Evolutionary conservation across 2,888 invertebrate genomes (phyloP).

Genomic region (Stramonita haemastoma): DNA sequence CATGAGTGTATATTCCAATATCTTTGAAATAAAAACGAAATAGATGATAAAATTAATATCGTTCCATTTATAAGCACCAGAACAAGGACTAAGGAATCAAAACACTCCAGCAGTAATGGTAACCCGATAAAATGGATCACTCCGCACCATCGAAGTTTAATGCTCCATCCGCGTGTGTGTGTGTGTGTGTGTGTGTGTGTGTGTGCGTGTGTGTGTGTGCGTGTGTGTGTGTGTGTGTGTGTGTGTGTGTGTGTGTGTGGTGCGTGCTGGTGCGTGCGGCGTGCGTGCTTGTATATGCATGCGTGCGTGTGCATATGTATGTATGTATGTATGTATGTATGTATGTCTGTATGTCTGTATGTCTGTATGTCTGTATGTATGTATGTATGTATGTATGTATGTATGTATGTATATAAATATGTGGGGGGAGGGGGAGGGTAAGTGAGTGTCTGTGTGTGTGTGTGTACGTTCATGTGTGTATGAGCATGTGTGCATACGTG

Average conservation of each 20-base stretch:
- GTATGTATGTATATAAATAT: neutral
- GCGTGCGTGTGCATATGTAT: slow-evolving; percentile 8
- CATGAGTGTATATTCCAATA: too few species aligned
- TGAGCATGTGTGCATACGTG: neutral
- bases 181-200: slow-evolving; percentile 20
- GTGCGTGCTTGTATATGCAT: neutral
- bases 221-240: slow-evolving; percentile 13
- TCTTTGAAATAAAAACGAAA: too few species aligned
- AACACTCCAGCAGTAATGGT: too few species aligned
- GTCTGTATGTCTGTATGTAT: slow-evolving; percentile 14
- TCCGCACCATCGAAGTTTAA: neutral
- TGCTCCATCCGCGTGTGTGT: neutral
- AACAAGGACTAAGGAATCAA: too few species aligned
- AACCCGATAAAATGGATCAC: too few species aligned
- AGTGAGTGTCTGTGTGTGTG: slow-evolving; percentile 8
- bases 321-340: neutral
- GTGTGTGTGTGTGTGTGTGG: neutral
- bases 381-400: slow-evolving; percentile 8
- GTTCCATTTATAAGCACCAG: too few species aligned
- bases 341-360: slow-evolving; percentile 1
- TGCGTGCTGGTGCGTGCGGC: neutral
- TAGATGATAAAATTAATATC: too few species aligned
- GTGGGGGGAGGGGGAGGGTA: too few species aligned
- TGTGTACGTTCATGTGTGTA: slow-evolving; percentile 16
- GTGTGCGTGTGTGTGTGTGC: slow-evolving; percentile 21